phyloP scores from a whole-genome alignment of 2,888 invertebrate genomes.

The Salticus scenicus region DNA sequence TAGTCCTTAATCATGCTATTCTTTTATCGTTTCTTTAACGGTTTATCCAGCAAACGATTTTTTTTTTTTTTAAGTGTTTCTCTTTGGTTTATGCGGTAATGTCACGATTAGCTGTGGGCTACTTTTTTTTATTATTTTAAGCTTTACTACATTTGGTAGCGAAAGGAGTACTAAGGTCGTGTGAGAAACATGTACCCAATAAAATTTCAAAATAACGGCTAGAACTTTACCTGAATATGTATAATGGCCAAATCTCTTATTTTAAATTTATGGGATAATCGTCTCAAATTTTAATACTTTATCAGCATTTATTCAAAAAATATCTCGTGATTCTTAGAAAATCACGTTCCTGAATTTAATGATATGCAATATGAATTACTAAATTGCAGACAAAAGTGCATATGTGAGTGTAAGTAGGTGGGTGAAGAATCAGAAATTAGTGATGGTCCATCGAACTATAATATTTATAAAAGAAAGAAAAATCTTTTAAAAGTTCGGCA shows the following conservation, averaged over 20 bases:
- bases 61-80: neutral
- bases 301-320: neutral
- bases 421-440: too few species aligned
- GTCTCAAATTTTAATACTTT: neutral
- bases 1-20: too few species aligned
- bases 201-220: neutral
- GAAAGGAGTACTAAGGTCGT: neutral
- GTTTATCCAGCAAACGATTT: neutral
- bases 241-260: neutral
- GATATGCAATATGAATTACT: neutral
- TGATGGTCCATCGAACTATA: too few species aligned
- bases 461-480: too few species aligned
- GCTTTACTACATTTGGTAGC: neutral
- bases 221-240: neutral
- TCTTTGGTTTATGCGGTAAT: neutral
- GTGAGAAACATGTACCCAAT: neutral
- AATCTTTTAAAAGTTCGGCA: too few species aligned
- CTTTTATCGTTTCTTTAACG: neutral
- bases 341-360: neutral
- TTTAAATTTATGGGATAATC: neutral
- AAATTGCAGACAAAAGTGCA: too few species aligned
- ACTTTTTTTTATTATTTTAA: neutral
- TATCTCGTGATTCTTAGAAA: neutral
- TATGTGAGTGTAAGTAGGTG: too few species aligned
- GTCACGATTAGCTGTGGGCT: neutral